These are phyloP conservation scores for Drosophila mauritiana DNA, from an alignment of 1,140 invertebrate species.

Conservation along the genomic window DNA sequence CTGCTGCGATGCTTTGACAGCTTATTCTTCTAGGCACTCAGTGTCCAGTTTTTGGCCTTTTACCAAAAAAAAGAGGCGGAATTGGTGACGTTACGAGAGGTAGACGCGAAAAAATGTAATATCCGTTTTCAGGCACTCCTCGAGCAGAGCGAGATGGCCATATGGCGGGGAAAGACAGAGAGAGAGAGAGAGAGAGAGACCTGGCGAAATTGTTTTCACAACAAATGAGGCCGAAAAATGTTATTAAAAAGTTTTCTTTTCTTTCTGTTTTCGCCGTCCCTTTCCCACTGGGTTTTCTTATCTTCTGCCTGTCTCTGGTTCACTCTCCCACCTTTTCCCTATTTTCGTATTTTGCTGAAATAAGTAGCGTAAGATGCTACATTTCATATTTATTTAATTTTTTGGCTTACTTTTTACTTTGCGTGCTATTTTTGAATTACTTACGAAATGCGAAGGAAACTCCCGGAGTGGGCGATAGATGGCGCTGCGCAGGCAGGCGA, in stretches of 20 bases:
- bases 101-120: conserved; percentile 79
- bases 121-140: conserved; percentile 60
- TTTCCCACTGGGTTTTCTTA: conserved; percentile 11
- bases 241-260: conserved; percentile 82
- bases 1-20: conserved; percentile 28
- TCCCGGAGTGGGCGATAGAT: conserved; percentile 20
- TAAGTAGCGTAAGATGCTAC: conserved; percentile 55
- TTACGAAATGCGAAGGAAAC: conserved; percentile 42
- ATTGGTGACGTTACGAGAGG: conserved; percentile 64
- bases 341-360: conserved; percentile 22
- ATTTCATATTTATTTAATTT: conserved; percentile 81
- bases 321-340: conserved; percentile 26
- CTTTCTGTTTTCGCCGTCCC: conserved; percentile 31
- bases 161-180: conserved; percentile 2
- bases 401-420: conserved; percentile 73
- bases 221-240: conserved; percentile 83
- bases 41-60: conserved; percentile 44
- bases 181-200: conserved; percentile 23
- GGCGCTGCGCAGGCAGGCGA: conserved; percentile 18
- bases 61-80: conserved; percentile 33
- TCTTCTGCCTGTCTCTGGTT: conserved; percentile 34
- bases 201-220: conserved; percentile 78
- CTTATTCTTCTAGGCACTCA: conserved; percentile 19
- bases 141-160: neutral
- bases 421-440: conserved; percentile 65